These are phyloP conservation scores for Rhinichthys osculus DNA, from an alignment of 2,797 vertebrate genomes.

Conservation along the genomic window DNA sequence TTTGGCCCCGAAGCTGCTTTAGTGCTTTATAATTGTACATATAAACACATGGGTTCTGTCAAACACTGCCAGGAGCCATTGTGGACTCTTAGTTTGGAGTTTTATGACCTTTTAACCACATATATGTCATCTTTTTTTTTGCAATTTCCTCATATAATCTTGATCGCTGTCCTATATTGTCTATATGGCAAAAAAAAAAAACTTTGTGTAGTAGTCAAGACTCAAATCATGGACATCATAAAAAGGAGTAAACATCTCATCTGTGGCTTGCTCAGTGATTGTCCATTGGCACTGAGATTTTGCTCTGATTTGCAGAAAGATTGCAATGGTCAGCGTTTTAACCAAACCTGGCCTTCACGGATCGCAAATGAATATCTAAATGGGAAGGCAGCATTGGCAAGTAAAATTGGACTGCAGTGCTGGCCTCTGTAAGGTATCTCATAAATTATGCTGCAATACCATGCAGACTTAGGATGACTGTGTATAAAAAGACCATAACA, in stretches of 20 bases:
- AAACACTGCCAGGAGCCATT: background rate
- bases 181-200: background rate
- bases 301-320: slow-evolving; percentile 32
- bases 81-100: background rate
- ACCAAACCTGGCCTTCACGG: slow-evolving; percentile 26
- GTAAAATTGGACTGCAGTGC: slow-evolving; percentile 33
- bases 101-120: background rate
- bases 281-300: slow-evolving; percentile 29
- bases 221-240: background rate
- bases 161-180: background rate
- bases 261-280: slow-evolving; percentile 19
- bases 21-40: slow-evolving; percentile 21
- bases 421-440: slow-evolving; percentile 14
- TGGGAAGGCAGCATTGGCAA: slow-evolving; percentile 37
- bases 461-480: slow-evolving; percentile 46
- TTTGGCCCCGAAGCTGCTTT: background rate
- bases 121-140: background rate
- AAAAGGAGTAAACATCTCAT: slow-evolving; percentile 1
- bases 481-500: slow-evolving; percentile 32
- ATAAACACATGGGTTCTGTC: slow-evolving; percentile 10
- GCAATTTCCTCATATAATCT: background rate
- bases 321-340: slow-evolving; percentile 25
- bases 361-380: slow-evolving; percentile 46
- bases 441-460: slow-evolving; percentile 39
- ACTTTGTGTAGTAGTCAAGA: background rate